Conservation (phyloP, 1,140 invertebrate genomes). For the Samia ricini region DNA sequence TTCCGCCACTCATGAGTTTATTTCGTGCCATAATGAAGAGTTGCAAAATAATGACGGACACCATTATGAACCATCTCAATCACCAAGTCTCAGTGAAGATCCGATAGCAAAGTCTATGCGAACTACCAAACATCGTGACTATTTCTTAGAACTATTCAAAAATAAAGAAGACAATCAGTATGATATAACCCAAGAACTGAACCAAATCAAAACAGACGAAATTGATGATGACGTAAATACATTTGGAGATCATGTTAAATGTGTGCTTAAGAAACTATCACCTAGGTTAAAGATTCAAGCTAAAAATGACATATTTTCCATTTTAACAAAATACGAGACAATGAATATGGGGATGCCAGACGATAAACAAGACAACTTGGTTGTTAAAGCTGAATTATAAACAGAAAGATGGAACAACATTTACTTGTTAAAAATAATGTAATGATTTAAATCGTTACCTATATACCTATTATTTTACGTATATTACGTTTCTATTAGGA, state of each 20-base stretch:
- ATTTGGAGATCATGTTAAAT: background rate
- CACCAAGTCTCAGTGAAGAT: background rate
- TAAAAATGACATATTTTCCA: background rate
- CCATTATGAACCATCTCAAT: background rate
- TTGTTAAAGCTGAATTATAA: background rate
- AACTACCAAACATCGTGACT: background rate
- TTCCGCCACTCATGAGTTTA: background rate
- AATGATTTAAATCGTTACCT: too few relatives aligned
- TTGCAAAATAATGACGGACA: background rate
- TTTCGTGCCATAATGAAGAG: background rate
- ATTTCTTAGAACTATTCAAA: background rate
- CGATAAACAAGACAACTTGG: background rate
- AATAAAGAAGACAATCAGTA: background rate
- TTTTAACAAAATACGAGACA: constrained; percentile 2
- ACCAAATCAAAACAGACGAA: background rate
- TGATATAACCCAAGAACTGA: background rate
- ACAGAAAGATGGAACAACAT: background rate
- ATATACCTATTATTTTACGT: too few relatives aligned
- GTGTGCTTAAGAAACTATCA: background rate
- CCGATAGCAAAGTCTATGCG: background rate
- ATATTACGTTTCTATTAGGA: too few relatives aligned
- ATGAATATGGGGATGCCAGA: background rate
- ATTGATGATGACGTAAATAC: background rate
- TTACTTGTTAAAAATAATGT: too few relatives aligned
- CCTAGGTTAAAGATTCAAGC: constrained; percentile 3